Conservation (phyloP, 1,140 invertebrate genomes). For the Aphelenchoides fujianensis region DNA sequence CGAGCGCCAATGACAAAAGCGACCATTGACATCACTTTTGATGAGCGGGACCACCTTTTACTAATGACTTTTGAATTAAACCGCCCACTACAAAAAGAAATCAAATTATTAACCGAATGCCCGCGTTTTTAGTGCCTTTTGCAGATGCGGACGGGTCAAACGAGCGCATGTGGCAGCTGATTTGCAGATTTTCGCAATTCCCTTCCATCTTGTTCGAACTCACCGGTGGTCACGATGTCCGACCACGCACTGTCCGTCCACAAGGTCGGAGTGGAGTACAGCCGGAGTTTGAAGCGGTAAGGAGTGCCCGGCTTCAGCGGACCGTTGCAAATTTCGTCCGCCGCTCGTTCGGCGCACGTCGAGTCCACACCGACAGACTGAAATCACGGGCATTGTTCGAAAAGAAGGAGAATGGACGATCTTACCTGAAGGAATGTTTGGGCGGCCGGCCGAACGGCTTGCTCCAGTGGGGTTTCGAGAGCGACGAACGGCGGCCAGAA, state of each 20-base stretch:
- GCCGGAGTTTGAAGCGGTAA: slow-evolving; percentile 55
- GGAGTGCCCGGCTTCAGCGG: slow-evolving; percentile 47
- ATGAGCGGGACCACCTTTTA: no score
- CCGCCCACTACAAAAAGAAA: no score
- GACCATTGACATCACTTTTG: no score
- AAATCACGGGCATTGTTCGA: slow-evolving; percentile 13
- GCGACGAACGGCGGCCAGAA: slow-evolving; percentile 59
- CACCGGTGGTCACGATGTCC: slow-evolving; percentile 55
- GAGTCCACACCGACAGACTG: slow-evolving; percentile 44
- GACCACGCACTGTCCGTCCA: slow-evolving; percentile 54
- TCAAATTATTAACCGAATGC: no score
- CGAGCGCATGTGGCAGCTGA: no score
- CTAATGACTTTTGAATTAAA: no score
- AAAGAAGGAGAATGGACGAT: slow-evolving; percentile 6
- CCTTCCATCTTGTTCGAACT: slow-evolving; percentile 21
- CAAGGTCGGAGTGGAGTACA: slow-evolving; percentile 53
- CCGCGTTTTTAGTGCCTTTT: no score
- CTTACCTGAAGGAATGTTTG: slow-evolving; percentile 33
- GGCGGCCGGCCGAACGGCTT: slow-evolving; percentile 29
- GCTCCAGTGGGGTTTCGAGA: slow-evolving; percentile 31
- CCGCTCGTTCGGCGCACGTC: slow-evolving; percentile 35
- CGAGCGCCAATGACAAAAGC: no score
- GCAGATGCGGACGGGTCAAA: no score
- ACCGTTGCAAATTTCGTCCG: slow-evolving; percentile 52
- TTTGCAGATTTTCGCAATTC: slow-evolving; percentile 1